Percentiles rank a stretch among this genome's conserved stretches.
phyloP scores from a whole-genome alignment of 2,113 vertebrate species.

The Solea senegalensis region DNA sequence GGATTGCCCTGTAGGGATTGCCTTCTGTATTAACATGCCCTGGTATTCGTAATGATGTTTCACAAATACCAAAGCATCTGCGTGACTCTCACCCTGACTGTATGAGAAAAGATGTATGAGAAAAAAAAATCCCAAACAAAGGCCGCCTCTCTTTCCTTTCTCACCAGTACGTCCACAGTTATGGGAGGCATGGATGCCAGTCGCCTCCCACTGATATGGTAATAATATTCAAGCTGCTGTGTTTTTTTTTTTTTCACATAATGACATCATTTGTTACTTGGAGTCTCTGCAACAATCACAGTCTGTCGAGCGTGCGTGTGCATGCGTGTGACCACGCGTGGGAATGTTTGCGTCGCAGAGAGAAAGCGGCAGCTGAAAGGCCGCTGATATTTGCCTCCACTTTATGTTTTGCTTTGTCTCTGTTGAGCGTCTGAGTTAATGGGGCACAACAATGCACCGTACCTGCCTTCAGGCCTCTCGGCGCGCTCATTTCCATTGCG shows the following conservation, averaged over 20 bases:
- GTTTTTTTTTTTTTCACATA: slow-evolving; percentile 43
- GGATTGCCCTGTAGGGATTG: slow-evolving; percentile 41
- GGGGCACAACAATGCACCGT: slow-evolving; percentile 47
- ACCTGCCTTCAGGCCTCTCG: slow-evolving; percentile 46
- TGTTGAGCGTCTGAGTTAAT: slow-evolving; percentile 46
- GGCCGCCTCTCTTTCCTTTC: slow-evolving; percentile 18
- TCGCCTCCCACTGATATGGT: slow-evolving; percentile 60
- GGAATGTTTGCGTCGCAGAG: slow-evolving; percentile 27
- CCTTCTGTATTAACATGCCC: slow-evolving; percentile 40
- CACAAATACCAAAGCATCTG: slow-evolving; percentile 16
- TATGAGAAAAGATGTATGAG: too few species aligned
- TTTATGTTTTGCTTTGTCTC: slow-evolving; percentile 17
- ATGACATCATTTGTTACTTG: slow-evolving; percentile 65
- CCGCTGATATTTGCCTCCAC: slow-evolving; percentile 32
- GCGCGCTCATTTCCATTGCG: slow-evolving; percentile 49
- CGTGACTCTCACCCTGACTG: slow-evolving; percentile 26
- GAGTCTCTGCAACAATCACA: slow-evolving; percentile 45
- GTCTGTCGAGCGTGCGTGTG: slow-evolving; percentile 7
- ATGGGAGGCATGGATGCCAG: slow-evolving; percentile 49
- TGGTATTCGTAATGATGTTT: slow-evolving; percentile 25
- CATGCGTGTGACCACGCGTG: slow-evolving; percentile 25
- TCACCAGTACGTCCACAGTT: slow-evolving; percentile 13
- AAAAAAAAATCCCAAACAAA: slow-evolving; percentile 42
- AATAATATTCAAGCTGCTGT: slow-evolving; percentile 48
- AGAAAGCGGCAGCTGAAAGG: slow-evolving; percentile 21